These are phyloP conservation scores for Salticus scenicus DNA, from an alignment of 2,888 invertebrate species.

Conservation along the genomic window DNA sequence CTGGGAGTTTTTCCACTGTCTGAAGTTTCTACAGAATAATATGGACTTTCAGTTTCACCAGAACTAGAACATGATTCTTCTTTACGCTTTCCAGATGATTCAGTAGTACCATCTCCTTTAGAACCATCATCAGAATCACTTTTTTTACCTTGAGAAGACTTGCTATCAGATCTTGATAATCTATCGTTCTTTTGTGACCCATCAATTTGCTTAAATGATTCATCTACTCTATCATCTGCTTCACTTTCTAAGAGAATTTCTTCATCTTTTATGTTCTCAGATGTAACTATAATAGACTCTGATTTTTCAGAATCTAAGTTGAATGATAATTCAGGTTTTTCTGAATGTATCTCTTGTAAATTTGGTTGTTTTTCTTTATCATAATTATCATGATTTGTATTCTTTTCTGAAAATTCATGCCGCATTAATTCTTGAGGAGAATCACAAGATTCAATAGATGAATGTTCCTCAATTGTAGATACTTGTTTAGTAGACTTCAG, in stretches of 20 bases:
- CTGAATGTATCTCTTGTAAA: neutral
- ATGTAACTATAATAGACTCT: neutral
- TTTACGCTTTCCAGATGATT: slow-evolving; percentile 77
- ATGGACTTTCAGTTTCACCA: slow-evolving; percentile 85
- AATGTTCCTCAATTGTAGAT: slow-evolving; percentile 68
- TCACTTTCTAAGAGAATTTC: neutral
- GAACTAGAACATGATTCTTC: slow-evolving; percentile 89
- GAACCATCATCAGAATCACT: slow-evolving; percentile 67
- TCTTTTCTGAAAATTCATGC: slow-evolving; percentile 55
- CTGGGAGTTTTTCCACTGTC: slow-evolving; percentile 78
- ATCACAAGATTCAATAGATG: slow-evolving; percentile 66
- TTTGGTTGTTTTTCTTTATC: slow-evolving; percentile 29
- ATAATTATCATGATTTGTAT: neutral
- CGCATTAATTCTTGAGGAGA: slow-evolving; percentile 52
- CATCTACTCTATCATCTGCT: neutral
- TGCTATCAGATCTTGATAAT: slow-evolving; percentile 53
- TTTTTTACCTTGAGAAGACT: slow-evolving; percentile 57
- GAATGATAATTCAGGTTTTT: slow-evolving; percentile 3
- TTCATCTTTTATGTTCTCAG: neutral
- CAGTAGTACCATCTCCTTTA: slow-evolving; percentile 34
- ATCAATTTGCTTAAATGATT: neutral
- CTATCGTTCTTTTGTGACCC: slow-evolving; percentile 24
- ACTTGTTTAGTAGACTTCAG: slow-evolving; percentile 65
- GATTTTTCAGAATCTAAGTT: neutral
- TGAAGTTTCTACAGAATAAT: slow-evolving; percentile 89